phyloP scores from a whole-genome alignment of 2,797 vertebrate species.

The Fringilla coelebs region DNA sequence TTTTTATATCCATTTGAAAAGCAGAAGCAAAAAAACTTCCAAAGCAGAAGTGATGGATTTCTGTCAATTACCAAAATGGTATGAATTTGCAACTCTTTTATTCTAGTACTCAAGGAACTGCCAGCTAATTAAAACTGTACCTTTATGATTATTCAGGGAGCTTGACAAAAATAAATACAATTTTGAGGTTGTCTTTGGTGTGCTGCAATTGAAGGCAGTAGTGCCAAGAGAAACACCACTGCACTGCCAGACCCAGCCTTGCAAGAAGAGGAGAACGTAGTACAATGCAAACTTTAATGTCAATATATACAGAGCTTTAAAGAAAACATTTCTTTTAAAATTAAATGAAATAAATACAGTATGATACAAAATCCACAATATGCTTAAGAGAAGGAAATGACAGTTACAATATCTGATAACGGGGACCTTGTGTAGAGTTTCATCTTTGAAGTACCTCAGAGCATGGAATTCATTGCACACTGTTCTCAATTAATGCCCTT shows the following conservation, averaged over 20 bases:
- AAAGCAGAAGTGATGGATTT: slow-evolving; percentile 47
- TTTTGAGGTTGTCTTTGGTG: slow-evolving; percentile 70
- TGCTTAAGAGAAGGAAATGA: slow-evolving; percentile 78
- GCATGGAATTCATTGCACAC: slow-evolving; percentile 58
- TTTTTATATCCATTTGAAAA: background rate
- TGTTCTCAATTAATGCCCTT: slow-evolving; percentile 60
- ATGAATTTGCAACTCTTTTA: slow-evolving; percentile 61
- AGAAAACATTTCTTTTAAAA: slow-evolving; percentile 91
- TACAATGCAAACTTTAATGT: slow-evolving; percentile 88
- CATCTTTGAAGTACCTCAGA: slow-evolving; percentile 55
- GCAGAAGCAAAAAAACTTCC: background rate
- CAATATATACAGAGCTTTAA: slow-evolving; percentile 93
- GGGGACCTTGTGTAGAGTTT: slow-evolving; percentile 34
- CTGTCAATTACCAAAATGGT: slow-evolving; percentile 60
- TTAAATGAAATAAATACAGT: slow-evolving; percentile 97
- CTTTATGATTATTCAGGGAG: slow-evolving; percentile 56
- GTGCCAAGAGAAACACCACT: slow-evolving; percentile 47
- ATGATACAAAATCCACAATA: slow-evolving; percentile 94
- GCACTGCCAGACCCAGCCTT: slow-evolving; percentile 53
- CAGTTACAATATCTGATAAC: slow-evolving; percentile 61
- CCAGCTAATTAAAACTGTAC: slow-evolving; percentile 60
- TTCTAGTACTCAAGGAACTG: slow-evolving; percentile 62
- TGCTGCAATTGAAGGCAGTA: slow-evolving; percentile 54
- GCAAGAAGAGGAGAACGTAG: slow-evolving; percentile 56
- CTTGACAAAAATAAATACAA: slow-evolving; percentile 69